Percentiles rank a stretch among this genome's conserved stretches.
These are phyloP conservation scores for Hemaris fuciformis DNA, from an alignment of 2,888 invertebrate genomes.

Conservation along the genomic window DNA sequence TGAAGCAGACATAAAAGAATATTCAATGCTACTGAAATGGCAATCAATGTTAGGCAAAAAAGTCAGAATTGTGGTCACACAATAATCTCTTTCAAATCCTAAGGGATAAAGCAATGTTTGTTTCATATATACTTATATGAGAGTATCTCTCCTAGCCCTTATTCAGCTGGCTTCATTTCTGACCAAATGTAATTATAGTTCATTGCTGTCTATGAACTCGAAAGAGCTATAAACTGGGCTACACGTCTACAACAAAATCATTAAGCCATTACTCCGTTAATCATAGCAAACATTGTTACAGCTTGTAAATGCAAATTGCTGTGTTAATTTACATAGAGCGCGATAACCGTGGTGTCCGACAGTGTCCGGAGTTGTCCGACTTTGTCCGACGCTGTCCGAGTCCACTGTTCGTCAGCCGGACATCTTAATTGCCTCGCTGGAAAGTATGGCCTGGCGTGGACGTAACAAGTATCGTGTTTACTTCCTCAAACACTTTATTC, in stretches of 20 bases:
- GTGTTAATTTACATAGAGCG: not conserved
- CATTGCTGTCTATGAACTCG: no score
- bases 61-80: no score
- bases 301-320: slow-evolving; percentile 16
- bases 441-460: slow-evolving; percentile 4
- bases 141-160: no score
- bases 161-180: no score
- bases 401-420: slow-evolving; percentile 30
- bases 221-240: not conserved
- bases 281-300: slow-evolving; percentile 7
- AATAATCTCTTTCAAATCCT: no score
- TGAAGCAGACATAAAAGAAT: no score
- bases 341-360: slow-evolving; percentile 13
- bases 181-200: no score
- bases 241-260: not conserved
- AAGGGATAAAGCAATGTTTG: no score
- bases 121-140: no score
- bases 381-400: slow-evolving; percentile 23
- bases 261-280: not conserved
- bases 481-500: not conserved
- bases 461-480: not conserved
- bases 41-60: no score
- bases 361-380: not conserved
- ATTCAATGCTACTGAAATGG: no score
- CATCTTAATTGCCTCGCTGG: slow-evolving; percentile 44